Conservation (phyloP, 2,888 invertebrate species). For the Trichopria drosophilae region DNA sequence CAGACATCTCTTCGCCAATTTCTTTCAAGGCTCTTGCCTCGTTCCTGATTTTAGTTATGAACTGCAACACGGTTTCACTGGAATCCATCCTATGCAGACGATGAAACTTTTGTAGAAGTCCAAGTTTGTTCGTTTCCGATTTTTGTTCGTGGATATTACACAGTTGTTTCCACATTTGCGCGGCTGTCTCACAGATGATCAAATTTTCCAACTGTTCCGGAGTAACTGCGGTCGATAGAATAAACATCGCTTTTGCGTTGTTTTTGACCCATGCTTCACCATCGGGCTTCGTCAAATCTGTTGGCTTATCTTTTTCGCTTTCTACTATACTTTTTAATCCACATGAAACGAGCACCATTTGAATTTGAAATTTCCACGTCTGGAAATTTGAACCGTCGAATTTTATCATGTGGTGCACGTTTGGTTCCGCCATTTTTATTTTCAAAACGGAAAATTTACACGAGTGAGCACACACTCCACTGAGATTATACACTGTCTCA, state of each 20-base stretch:
- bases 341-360: slow-evolving; percentile 28
- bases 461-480: no score
- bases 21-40: slow-evolving; percentile 35
- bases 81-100: slow-evolving; percentile 22
- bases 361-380: slow-evolving; percentile 39
- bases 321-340: slow-evolving; percentile 25
- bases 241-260: slow-evolving; percentile 29
- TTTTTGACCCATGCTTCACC: slow-evolving; percentile 29
- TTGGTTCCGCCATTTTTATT: no score
- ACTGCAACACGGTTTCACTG: slow-evolving; percentile 28
- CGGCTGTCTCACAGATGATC: slow-evolving; percentile 28
- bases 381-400: slow-evolving; percentile 38
- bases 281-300: slow-evolving; percentile 2
- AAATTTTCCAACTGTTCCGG: slow-evolving; percentile 31
- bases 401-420: no score
- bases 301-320: slow-evolving; percentile 20
- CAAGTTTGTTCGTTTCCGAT: slow-evolving; percentile 31
- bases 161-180: slow-evolving; percentile 34
- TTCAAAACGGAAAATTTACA: no score
- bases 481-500: no score
- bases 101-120: slow-evolving; percentile 30
- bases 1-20: slow-evolving; percentile 34
- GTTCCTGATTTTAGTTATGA: slow-evolving; percentile 33
- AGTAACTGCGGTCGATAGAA: slow-evolving; percentile 18
- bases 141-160: slow-evolving; percentile 33